These are phyloP conservation scores for chimpanzee (Pan troglodytes) DNA, from an alignment of 2,113 vertebrate genomes.

Conservation along the genomic window DNA sequence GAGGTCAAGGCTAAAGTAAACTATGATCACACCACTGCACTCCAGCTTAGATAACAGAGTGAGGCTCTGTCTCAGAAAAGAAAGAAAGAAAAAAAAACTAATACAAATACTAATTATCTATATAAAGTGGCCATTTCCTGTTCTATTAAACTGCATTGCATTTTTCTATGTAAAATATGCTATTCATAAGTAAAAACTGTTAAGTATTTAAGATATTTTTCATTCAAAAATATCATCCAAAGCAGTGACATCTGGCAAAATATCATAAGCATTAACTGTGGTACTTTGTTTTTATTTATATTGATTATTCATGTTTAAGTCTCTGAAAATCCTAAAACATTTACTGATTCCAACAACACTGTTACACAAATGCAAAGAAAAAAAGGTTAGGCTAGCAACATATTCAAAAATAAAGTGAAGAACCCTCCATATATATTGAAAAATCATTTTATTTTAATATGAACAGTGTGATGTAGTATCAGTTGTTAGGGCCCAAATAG, in stretches of 20 bases:
- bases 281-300: conserved; percentile 10
- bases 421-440: background rate
- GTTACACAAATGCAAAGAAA: background rate
- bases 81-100: too few relatives aligned
- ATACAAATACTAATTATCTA: background rate
- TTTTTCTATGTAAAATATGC: background rate
- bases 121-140: background rate
- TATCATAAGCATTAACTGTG: background rate
- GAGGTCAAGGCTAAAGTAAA: too few relatives aligned
- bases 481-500: background rate
- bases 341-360: background rate
- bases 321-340: background rate
- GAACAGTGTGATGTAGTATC: background rate
- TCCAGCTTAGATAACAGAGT: too few relatives aligned
- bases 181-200: background rate
- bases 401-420: background rate
- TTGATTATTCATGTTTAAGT: background rate
- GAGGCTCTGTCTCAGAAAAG: too few relatives aligned
- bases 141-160: background rate
- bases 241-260: background rate
- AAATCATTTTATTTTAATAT: background rate
- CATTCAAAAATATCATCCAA: conserved; percentile 11
- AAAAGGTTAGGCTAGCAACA: background rate
- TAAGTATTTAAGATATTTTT: background rate
- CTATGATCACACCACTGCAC: too few relatives aligned